Percentiles rank a stretch among this genome's conserved stretches.
Evolutionary conservation across 64 coral and sea anemone genomes (phyloP).

Genomic region (Stichodactyla helianthus): DNA sequence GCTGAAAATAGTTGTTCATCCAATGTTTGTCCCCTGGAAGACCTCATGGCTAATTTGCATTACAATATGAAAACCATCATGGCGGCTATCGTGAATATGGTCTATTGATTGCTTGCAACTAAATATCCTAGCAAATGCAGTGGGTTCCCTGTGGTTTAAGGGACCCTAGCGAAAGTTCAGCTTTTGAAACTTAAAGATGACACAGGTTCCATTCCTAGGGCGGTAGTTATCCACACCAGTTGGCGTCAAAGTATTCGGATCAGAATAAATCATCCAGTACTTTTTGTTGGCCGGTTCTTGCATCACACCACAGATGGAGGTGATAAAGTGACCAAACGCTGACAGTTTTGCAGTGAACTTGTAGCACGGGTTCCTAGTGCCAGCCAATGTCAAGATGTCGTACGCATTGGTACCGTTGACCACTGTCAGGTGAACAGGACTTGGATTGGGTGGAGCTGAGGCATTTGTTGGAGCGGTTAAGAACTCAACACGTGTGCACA

Average conservation of each 20-base stretch:
- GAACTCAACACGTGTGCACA: constrained; percentile 20
- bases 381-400: constrained; percentile 17
- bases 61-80: too few species aligned
- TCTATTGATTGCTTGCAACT: neutral
- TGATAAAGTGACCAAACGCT: constrained; percentile 14
- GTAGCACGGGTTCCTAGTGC: constrained; percentile 14
- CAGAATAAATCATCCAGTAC: constrained; percentile 39
- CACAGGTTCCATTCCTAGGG: neutral
- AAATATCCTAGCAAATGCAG: neutral
- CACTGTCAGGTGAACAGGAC: constrained; percentile 9
- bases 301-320: constrained; percentile 9
- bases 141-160: neutral
- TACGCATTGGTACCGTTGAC: constrained; percentile 31
- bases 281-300: constrained; percentile 5
- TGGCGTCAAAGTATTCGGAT: neutral
- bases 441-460: neutral
- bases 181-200: constrained; percentile 30
- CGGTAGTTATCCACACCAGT: constrained; percentile 19
- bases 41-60: too few species aligned
- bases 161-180: neutral
- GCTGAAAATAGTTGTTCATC: too few species aligned
- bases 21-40: too few species aligned
- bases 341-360: constrained; percentile 8
- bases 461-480: constrained; percentile 4
- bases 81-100: neutral